Base-by-base conservation (phyloP, 2,888 invertebrate species). In the Oscheius onirici region DNA sequence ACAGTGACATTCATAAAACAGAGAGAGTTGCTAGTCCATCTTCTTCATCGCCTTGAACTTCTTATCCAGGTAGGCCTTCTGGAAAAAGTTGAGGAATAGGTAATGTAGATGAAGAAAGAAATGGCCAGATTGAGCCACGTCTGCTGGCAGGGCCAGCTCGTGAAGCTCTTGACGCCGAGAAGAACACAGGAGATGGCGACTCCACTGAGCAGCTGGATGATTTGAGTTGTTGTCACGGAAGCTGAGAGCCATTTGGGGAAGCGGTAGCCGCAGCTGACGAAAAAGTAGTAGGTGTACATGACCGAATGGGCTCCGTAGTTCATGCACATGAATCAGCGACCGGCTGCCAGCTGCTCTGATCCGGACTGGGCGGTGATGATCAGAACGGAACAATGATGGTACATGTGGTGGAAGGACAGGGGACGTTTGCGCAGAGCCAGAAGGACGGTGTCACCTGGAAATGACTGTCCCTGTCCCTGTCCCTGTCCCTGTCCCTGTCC, bases 41-140 rank as follows among this genome's bases (percentile, higher is more conserved):
- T 63, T 84, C 83, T 58, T 86, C 80, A 55, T 86, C 85, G 11
- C 86, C 86, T 74, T 86, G 86, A 8, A 86, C 46, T 46, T 15
- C 46, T 17, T 46, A 84, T 85, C 58, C 13, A 46, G 54, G 17
- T 54, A 24, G 13, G 11, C 15, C 6, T 54, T 8, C 15, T 60
- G n/a, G 60, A 69, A 69, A 60, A 60, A 69, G n/a, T 49, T 40
- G 8, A 69, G 46, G 60, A 69, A 69, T 69, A 69, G 22, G 69
- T 44, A n/a, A 69, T 51, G 22, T 69, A 69, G 41, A 69, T 58
- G 41, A 52, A 69, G 51, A 69, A 69, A n/a, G 60, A 69, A 13
- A 69, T 49, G 51, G 13, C 40, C 34, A 69, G 26, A 46, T 69
- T 69, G 46, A 60, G 24, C 60, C 60, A 60, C n/a, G 69, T 43